phyloP scores from a whole-genome alignment of 1,140 invertebrate species.

The Polypedilum vanderplanki region DNA sequence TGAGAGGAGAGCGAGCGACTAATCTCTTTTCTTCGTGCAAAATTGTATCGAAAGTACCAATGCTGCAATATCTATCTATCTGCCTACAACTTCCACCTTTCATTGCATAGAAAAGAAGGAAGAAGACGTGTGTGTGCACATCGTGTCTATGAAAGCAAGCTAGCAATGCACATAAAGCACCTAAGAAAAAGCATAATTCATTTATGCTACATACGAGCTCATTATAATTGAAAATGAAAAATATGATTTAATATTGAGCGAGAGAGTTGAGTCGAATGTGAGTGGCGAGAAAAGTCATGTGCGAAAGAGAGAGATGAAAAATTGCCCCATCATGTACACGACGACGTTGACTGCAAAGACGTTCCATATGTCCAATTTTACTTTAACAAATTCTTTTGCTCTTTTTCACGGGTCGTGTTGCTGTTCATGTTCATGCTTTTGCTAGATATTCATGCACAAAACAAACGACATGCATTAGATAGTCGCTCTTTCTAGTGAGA shows the following conservation, averaged over 20 bases:
- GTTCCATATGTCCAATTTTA: no score
- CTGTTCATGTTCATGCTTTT: conserved; percentile 11
- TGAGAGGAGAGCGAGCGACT: background rate
- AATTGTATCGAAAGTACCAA: background rate
- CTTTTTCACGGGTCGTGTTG: conserved; percentile 3
- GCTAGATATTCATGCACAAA: background rate
- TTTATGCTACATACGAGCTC: background rate
- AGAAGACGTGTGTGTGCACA: conserved; percentile 1
- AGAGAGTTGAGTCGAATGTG: background rate
- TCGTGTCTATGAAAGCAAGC: background rate
- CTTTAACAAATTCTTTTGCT: background rate
- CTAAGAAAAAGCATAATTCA: conserved; percentile 9
- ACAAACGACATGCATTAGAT: background rate
- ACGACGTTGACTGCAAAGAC: no score
- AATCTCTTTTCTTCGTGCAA: conserved; percentile 12
- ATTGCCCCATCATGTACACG: background rate
- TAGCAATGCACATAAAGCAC: conserved; percentile 8
- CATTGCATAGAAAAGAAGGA: background rate
- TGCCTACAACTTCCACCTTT: background rate
- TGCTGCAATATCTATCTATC: background rate
- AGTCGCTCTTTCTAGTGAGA: background rate
- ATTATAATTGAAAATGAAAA: conserved; percentile 21
- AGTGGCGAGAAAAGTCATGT: background rate
- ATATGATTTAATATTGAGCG: conserved; percentile 9
- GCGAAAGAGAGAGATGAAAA: background rate